Conservation (phyloP, 2,113 vertebrate genomes). For the Pachycephala philippinensis region DNA sequence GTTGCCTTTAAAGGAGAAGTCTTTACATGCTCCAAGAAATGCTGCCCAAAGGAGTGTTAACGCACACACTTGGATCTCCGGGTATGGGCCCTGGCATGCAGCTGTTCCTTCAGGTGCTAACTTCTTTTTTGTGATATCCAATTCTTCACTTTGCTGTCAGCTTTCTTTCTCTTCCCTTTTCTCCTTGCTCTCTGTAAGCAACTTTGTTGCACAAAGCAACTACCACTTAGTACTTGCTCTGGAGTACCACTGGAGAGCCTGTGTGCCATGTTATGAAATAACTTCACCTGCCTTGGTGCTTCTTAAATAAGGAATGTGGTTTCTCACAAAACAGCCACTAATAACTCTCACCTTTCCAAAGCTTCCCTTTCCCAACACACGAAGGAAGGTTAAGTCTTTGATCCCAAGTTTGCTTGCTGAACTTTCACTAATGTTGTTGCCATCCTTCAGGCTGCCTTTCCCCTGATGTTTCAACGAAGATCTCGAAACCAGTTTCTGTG, state of each 20-base stretch:
- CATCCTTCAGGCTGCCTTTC: conserved; percentile 51
- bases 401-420: conserved; percentile 79
- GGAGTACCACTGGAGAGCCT: neutral
- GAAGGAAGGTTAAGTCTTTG: conserved; percentile 87
- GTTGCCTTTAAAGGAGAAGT: conserved; percentile 9
- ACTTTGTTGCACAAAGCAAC: neutral
- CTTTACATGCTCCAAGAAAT: neutral
- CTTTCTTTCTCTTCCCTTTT: neutral
- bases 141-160: neutral
- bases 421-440: neutral
- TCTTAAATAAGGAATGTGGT: neutral
- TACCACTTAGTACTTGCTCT: neutral
- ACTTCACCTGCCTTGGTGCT: neutral
- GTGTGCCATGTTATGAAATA: neutral
- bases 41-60: neutral
- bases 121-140: neutral
- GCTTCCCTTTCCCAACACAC: conserved; percentile 95
- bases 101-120: neutral
- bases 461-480: conserved; percentile 69
- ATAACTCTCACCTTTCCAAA: conserved; percentile 90
- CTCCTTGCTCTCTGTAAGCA: neutral
- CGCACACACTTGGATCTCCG: neutral
- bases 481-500: conserved; percentile 70
- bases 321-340: neutral
- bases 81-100: neutral